Conservation (phyloP, 2,888 invertebrate species). For the Deroplatys truncata region DNA sequence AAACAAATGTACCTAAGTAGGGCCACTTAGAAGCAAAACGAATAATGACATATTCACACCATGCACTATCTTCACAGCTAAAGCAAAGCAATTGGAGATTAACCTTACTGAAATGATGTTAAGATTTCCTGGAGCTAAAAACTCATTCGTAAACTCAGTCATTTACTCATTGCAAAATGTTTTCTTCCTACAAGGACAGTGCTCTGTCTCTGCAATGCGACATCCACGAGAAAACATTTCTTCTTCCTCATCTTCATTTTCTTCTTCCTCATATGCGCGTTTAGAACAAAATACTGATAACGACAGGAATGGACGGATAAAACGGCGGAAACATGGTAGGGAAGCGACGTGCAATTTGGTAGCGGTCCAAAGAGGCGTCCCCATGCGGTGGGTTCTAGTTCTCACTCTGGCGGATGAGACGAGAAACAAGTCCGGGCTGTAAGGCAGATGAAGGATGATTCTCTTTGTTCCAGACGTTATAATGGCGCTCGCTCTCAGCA, state of each 20-base stretch:
- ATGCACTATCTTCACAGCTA: too few relatives aligned
- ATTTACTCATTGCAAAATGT: background rate
- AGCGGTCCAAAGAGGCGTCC: background rate
- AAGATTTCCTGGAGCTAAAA: too few relatives aligned
- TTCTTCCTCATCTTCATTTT: background rate
- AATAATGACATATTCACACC: too few relatives aligned
- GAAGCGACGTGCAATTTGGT: constrained; percentile 9
- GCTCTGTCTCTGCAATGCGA: background rate
- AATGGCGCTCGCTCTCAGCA: background rate
- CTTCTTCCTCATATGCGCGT: background rate
- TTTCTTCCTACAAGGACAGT: background rate
- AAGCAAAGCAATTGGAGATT: too few relatives aligned
- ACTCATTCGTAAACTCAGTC: too few relatives aligned
- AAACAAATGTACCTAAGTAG: too few relatives aligned
- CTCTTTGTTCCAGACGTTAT: background rate
- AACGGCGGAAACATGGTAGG: background rate
- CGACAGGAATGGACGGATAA: background rate
- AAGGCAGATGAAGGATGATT: background rate
- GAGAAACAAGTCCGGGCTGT: background rate
- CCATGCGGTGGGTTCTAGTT: background rate
- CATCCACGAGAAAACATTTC: background rate
- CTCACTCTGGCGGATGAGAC: background rate
- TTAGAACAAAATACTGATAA: background rate
- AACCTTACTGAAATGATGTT: too few relatives aligned
- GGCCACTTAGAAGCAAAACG: too few relatives aligned